phyloP scores from a whole-genome alignment of 1,140 invertebrate species.

The Drosophila novamexicana region DNA sequence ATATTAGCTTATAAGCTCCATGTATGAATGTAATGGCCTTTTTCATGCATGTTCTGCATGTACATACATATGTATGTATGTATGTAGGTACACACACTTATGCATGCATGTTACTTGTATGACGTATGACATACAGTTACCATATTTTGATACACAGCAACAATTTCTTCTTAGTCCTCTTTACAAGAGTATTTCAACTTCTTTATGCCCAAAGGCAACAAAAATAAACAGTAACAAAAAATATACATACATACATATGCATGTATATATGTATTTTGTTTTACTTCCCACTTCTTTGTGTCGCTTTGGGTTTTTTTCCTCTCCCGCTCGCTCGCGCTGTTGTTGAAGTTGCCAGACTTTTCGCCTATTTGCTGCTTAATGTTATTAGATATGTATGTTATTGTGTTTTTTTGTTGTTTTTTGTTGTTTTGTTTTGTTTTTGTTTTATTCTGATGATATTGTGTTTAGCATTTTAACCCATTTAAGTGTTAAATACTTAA shows the following conservation, averaged over 20 bases:
- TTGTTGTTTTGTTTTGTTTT: neutral
- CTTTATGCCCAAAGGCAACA: constrained; percentile 18
- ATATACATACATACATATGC: neutral
- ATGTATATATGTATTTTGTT: constrained; percentile 7
- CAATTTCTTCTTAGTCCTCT: constrained; percentile 12
- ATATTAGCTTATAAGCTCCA: constrained; percentile 25
- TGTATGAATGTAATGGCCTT: constrained; percentile 3
- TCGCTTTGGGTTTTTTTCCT: constrained; percentile 6
- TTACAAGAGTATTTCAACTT: constrained; percentile 36
- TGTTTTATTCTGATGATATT: constrained; percentile 60
- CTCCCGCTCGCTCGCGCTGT: neutral
- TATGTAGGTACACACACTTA: constrained; percentile 1
- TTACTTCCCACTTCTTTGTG: constrained; percentile 15
- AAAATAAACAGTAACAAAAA: neutral
- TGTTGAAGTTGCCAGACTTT: constrained; percentile 49
- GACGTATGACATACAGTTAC: no score
- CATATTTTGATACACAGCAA: constrained; percentile 3
- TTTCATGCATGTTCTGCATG: constrained; percentile 19
- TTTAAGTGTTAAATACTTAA: constrained; percentile 52
- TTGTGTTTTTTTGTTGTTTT: neutral
- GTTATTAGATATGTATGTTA: constrained; percentile 68
- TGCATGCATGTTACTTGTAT: neutral
- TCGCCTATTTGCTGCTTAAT: constrained; percentile 61
- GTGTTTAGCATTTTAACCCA: constrained; percentile 65
- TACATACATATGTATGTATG: constrained; percentile 7